Base-by-base conservation (phyloP, 2,888 invertebrate genomes). In the Platycheirus rosarum region DNA sequence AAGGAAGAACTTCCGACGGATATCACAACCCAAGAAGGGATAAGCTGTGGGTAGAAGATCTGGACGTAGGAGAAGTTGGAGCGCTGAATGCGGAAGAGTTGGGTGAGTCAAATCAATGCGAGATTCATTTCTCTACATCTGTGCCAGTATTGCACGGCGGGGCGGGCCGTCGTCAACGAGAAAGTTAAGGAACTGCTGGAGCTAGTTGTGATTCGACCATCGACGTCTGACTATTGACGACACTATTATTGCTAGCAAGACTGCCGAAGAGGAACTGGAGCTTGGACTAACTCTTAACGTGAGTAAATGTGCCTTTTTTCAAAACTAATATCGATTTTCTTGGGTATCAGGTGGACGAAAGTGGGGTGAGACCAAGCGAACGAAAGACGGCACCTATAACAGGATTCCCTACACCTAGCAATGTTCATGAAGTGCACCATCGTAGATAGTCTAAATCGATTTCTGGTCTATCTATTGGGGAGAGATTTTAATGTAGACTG, bases 181-280 rank as follows among this genome's bases (percentile, higher is more conserved):
- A 57, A 57, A 26, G 46, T 69, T 4, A 9, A 49, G 9, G 40
- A 70, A 40, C 88, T 88, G 87, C 16, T 88, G 11, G 35, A 84
- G 2, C 74, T 87, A 4, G 87, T 87, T 2, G 86, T 89, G 1
- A 78, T 89, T 13, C 77, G 84, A 48, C 16, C 37, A 4, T 69
- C 57, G 8, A 23, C 14, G 40, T 88, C 87, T 1, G 86, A 14
- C 20, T 13, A 6, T 32, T 74, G 57, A 60, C 20, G 57, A 23
- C 23, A 23, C 42, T 11, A 42, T 60, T 2, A 60, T 40, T 18
- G 42, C 40, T 8, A 60, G 49, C 26, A 11, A 49, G 23, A 49
- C 49, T 11, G 49, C 26, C 2, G 23, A 60, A 20, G 40, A 42
- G 11, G 42, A 26, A 6, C 11, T 60, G 13, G 26, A 26, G 26